Base-by-base conservation (phyloP, 1,140 invertebrate species). In the Yoshiicerus persimilis region DNA sequence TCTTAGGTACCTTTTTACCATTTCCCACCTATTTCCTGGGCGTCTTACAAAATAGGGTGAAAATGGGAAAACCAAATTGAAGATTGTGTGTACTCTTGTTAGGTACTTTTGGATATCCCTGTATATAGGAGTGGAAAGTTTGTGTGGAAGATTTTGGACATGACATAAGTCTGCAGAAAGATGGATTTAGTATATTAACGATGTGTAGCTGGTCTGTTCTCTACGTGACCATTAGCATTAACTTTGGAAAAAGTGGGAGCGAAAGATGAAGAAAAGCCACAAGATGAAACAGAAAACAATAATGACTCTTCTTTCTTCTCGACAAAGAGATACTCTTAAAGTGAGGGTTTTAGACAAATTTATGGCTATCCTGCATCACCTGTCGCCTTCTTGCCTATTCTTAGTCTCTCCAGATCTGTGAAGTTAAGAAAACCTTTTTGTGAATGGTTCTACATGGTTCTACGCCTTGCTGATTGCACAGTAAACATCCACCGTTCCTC, bases 221-320 rank as follows among this genome's bases (percentile, higher is more conserved):
- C 70, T 77, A 77, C 70, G 70, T 77, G 70, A 77, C 30, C 75
- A 80, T 80, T 80, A 80, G 75, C 75, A 80, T 80, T 80, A 38
- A 80, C 34, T 80, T 80, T n/a, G 32, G 32, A 80, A 80, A 80
- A 80, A 80, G 16, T 32, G 38, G 75, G 75, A 80, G 75, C 32
- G 32, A 34, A 36, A 80, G 75, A 80, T n/a, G 32, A 80, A 36
- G 20, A 30, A 66, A 80, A 80, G 75, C 75, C 75, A 80, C 75
- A 80, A 80, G 32, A 80, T 36, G 10, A 80, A 80, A 80, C n/a
- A 80, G 32, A 80, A 80, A 32, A 80, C 75, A 38, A 80, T 80
- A 80, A 80, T 80, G 32, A 80, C 75, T 32, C 75, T 80, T 80
- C 32, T 80, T 80, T 80, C 75, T 80, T 80, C 75, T 80, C n/a